These are phyloP conservation scores for Varecia variegata DNA, from an alignment of 2,797 vertebrate species.

Conservation along the genomic window DNA sequence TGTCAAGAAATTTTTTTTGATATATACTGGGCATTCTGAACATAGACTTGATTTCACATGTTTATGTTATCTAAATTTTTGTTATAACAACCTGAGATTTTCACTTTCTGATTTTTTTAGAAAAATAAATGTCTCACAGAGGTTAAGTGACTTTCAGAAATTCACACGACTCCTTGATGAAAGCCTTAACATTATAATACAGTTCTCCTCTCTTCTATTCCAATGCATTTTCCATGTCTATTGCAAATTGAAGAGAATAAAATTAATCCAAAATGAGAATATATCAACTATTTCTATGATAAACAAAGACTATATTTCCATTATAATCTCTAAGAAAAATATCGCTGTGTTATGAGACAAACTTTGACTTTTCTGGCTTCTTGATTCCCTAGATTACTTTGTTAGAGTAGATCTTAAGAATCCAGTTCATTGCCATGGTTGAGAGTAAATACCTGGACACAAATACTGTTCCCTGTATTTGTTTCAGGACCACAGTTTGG, in stretches of 20 bases:
- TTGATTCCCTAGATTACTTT: not conserved
- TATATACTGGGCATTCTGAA: not conserved
- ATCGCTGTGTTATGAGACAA: not conserved
- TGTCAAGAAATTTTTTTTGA: not conserved
- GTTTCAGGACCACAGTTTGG: not conserved
- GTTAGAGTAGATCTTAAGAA: not conserved
- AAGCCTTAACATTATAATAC: not conserved
- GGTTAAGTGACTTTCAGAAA: not conserved
- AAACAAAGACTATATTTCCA: not conserved
- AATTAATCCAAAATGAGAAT: not conserved
- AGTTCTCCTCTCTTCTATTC: not conserved
- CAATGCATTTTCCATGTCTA: not conserved
- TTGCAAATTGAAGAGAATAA: not conserved
- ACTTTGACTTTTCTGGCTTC: not conserved
- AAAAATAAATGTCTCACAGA: not conserved
- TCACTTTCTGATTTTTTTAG: not conserved
- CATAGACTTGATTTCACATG: not conserved
- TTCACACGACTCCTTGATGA: not conserved
- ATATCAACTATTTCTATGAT: not conserved
- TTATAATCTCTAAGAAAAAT: not conserved
- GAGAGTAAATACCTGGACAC: not conserved
- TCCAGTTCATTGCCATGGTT: not conserved
- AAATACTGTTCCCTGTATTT: not conserved
- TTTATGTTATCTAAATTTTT: constrained; percentile 6
- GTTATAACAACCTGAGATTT: not conserved